These are phyloP conservation scores for Pangasius djambal DNA, from an alignment of 2,797 vertebrate species.

Conservation along the genomic window DNA sequence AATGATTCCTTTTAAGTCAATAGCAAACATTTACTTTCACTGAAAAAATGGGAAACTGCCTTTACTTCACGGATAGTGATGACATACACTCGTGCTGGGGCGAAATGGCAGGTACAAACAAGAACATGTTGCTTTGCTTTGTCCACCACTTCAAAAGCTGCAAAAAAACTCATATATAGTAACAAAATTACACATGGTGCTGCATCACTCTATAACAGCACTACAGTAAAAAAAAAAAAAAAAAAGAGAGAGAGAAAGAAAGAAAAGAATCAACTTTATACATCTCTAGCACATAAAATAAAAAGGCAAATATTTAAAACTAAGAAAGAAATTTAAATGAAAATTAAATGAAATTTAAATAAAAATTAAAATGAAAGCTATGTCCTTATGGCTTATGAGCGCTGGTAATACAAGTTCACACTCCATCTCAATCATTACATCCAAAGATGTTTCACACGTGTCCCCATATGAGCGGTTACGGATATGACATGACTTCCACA, in stretches of 20 bases:
- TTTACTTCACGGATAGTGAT: slow-evolving; percentile 58
- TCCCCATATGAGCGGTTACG: neutral
- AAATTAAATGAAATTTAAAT: too few species aligned
- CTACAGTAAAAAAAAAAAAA: slow-evolving; percentile 6
- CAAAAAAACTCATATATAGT: slow-evolving; percentile 18
- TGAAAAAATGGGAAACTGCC: slow-evolving; percentile 54
- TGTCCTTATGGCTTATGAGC: slow-evolving; percentile 73
- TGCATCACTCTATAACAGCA: slow-evolving; percentile 43
- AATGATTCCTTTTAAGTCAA: slow-evolving; percentile 45
- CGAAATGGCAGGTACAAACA: slow-evolving; percentile 42
- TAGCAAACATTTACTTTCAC: slow-evolving; percentile 52
- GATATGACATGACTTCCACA: neutral
- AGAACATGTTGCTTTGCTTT: slow-evolving; percentile 48
- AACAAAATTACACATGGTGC: slow-evolving; percentile 39
- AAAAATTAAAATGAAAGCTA: slow-evolving; percentile 64
- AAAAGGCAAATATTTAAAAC: slow-evolving; percentile 40
- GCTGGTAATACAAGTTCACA: slow-evolving; percentile 51
- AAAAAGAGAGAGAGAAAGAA: slow-evolving; percentile 4
- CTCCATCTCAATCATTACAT: neutral
- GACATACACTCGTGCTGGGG: slow-evolving; percentile 56
- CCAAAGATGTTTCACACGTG: neutral
- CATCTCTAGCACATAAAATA: slow-evolving; percentile 59
- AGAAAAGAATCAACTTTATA: slow-evolving; percentile 43
- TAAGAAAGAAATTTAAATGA: slow-evolving; percentile 11
- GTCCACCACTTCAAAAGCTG: slow-evolving; percentile 46